Percentiles rank a stretch among this genome's conserved stretches.
Conservation (phyloP, 2,113 vertebrate genomes). For the Alces alces region DNA sequence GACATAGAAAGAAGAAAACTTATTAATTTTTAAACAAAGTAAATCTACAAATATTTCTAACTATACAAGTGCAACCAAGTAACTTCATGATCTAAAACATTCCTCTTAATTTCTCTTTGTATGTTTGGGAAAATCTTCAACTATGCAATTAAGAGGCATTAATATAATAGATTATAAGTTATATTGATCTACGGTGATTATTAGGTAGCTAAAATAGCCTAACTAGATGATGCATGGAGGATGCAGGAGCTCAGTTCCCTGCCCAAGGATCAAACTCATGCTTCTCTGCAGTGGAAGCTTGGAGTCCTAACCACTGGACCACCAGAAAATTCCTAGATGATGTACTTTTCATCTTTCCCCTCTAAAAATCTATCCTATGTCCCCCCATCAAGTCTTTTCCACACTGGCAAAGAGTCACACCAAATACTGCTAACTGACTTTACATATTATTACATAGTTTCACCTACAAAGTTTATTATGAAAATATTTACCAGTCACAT, state of each 20-base stretch:
- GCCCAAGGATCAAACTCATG: not conserved
- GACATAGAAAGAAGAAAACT: not conserved
- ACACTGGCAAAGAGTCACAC: not conserved
- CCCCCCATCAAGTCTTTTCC: not conserved
- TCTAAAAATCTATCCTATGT: slow-evolving; percentile 2
- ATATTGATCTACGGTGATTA: not conserved
- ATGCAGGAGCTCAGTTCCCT: not conserved
- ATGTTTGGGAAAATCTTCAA: slow-evolving; percentile 22
- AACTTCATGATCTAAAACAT: not conserved
- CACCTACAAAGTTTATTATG: not conserved
- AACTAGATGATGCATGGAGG: not conserved
- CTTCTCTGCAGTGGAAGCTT: not conserved
- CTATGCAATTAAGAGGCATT: not conserved
- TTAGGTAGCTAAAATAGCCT: slow-evolving; percentile 17
- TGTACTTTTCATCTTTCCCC: not conserved
- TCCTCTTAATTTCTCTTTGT: not conserved
- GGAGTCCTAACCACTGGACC: not conserved
- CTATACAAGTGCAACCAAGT: not conserved
- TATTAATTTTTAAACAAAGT: not conserved
- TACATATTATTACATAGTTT: not conserved
- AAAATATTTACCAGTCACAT: slow-evolving; percentile 35
- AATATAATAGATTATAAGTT: slow-evolving; percentile 1
- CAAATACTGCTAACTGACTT: not conserved
- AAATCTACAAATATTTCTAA: slow-evolving; percentile 35
- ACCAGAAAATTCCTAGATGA: not conserved